phyloP scores from a whole-genome alignment of 2,113 vertebrate species.

The Triplophysa dalaica region DNA sequence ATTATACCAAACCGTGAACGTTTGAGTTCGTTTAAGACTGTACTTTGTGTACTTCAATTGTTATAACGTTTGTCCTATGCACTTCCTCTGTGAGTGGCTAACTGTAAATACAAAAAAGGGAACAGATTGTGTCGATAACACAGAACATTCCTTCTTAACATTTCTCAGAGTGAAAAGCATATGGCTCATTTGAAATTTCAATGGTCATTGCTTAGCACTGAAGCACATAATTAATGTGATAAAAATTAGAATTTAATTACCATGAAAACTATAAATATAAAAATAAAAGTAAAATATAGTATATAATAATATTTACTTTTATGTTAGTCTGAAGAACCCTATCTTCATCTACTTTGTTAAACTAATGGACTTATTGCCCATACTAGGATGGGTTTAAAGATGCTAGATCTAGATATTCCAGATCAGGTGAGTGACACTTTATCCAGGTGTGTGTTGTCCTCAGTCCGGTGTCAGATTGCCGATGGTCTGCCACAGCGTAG shows the following conservation, averaged over 20 bases:
- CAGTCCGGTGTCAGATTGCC: conserved; percentile 50
- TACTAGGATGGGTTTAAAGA: conserved; percentile 42
- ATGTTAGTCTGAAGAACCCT: neutral
- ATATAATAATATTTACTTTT: too few species aligned
- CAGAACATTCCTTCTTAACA: neutral
- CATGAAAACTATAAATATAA: too few species aligned
- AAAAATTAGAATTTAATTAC: too few species aligned
- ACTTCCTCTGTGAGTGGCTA: neutral
- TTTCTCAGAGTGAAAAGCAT: neutral
- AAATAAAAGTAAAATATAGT: too few species aligned
- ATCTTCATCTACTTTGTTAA: conserved; percentile 22
- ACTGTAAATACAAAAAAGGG: neutral
- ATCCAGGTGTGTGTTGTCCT: conserved; percentile 53
- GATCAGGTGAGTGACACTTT: conserved; percentile 59
- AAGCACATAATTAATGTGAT: too few species aligned
- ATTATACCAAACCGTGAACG: too few species aligned
- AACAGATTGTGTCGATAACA: neutral
- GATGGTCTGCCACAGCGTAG: conserved; percentile 33
- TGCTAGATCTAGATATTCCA: conserved; percentile 51
- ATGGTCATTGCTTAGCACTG: too few species aligned
- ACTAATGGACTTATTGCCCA: conserved; percentile 23
- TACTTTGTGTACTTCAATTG: neutral
- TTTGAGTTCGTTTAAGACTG: too few species aligned
- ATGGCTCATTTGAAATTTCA: neutral
- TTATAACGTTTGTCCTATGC: neutral